Base-by-base conservation (phyloP, 2,888 invertebrate species). In the Clostera curtula region DNA sequence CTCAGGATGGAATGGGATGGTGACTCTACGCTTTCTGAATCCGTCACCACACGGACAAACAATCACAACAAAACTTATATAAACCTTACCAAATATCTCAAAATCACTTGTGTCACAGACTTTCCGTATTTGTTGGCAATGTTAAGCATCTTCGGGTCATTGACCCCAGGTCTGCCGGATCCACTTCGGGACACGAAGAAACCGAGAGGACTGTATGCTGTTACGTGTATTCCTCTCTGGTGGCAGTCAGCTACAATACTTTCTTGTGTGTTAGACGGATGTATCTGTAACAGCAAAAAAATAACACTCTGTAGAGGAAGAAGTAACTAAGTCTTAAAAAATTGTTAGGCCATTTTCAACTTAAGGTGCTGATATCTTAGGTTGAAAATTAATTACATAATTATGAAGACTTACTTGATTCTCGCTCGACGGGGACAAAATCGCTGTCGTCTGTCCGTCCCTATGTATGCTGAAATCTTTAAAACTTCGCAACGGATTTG, bases 211-310 rank as follows among this genome's bases (percentile, higher is more conserved):
- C 90, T 89, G 67, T 92, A 95, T 0, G 85, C 93, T 55, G 85
- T 90, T 36, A 95, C 65, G 0, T 84, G 74, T 11, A 96, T 88
- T 7, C 82, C 86, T n/a, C 87, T 84, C 12, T 87, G 66, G 27
- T 87, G 86, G 54, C 92, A 89, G 42, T 89, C 92, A 2, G 88
- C 71, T 0, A 89, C 86, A 17, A 92, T 49, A 27, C 88, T 83
- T 34, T 87, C 88, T 55, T 93, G 91, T 19, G 89, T 90, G 5
- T 91, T 63, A 26, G 90, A 89, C 1, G 93, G 89, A 46, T 82
- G 84, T 1, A 86, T 74, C 85, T 88, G 73, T n/a, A n/a, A n/a
- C n/a, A n/a, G 1, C 40, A 30, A 9, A 10, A 5, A 10, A 8
- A 3, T 2, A 19, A 5, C 8, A 18, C 16, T 16, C 12, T 12